Conservation (phyloP, 1,140 invertebrate genomes). For the Bombus impatiens region DNA sequence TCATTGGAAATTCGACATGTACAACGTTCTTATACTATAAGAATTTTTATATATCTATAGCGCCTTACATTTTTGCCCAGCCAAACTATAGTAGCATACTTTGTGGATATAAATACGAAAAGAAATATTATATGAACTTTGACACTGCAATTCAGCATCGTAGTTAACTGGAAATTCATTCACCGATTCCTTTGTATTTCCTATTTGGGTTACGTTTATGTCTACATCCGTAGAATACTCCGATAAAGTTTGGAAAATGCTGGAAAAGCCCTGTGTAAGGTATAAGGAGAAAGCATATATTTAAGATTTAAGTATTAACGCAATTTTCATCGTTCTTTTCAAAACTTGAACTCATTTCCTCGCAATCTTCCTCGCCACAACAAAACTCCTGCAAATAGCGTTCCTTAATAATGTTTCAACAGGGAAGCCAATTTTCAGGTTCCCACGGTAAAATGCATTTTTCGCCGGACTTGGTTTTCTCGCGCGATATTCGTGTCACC, state of each 20-base stretch:
- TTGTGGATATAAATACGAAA: background rate
- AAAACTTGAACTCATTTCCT: background rate
- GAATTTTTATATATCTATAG: too few relatives aligned
- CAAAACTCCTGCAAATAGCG: background rate
- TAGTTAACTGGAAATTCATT: background rate
- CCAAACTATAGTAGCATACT: background rate
- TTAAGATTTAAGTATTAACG: background rate
- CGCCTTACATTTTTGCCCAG: too few relatives aligned
- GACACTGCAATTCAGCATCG: too few relatives aligned
- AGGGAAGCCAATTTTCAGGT: background rate
- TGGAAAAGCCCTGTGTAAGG: background rate
- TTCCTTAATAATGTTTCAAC: background rate
- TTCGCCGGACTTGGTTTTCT: background rate
- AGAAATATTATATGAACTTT: background rate
- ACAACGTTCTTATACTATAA: too few relatives aligned
- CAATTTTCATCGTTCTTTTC: background rate
- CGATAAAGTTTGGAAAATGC: background rate
- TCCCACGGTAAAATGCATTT: background rate
- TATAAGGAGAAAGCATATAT: background rate
- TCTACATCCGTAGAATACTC: background rate
- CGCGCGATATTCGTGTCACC: slow-evolving; percentile 16
- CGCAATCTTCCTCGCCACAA: too few relatives aligned
- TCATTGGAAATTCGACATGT: too few relatives aligned
- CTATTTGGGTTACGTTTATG: background rate
- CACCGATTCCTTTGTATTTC: background rate